Base-by-base conservation (phyloP, 2,113 vertebrate genomes). In the Upupa epops region DNA sequence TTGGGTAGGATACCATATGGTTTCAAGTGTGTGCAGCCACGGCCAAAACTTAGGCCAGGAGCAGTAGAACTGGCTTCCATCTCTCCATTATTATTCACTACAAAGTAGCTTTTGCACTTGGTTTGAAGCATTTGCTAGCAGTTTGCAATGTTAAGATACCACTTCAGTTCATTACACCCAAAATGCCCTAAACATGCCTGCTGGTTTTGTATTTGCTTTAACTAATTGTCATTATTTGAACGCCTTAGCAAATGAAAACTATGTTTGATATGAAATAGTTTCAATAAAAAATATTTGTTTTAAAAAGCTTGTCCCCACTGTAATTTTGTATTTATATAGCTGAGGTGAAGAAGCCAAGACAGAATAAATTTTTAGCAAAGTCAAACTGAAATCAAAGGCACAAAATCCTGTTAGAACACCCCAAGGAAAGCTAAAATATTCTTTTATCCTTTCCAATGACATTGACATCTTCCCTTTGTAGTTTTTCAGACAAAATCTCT, bases 361-460 rank as follows among this genome's bases (percentile, higher is more conserved):
- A 70, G 49, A 66, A 40, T 2, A 17, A 69, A 81, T 34, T 64
- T 51, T 29, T 25, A 83, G 37, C 13, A 48, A 68, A 63, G 24
- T 66, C 61, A 68, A 85, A 94, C 37, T 64, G 37, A 92, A 86
- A 86, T 52, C 37, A 92, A 77, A 81, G 36, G 37, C 76, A 90
- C 5, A 60, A 84, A 86, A 84, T 31, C 56, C 21, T 84, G 8
- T 9, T 58, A 24, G 40, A 82, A 90, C 11, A 81, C 13, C 16
- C 19, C 21, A 90, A 61, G 24, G 26, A 86, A 92, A 92, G 65
- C 15, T 75, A 84, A 89, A 92, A 79, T 31, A 52, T 11, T 22
- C 21, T 64, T 92, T 58, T 45, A 58, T 68, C 10, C n/a, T 64
- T 73, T 65, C 66, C 45, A 32, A 46, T 20, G 75, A 49, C 3